Evolutionary conservation across 2,888 invertebrate genomes (phyloP).

Genomic region (Melanargia galathea): DNA sequence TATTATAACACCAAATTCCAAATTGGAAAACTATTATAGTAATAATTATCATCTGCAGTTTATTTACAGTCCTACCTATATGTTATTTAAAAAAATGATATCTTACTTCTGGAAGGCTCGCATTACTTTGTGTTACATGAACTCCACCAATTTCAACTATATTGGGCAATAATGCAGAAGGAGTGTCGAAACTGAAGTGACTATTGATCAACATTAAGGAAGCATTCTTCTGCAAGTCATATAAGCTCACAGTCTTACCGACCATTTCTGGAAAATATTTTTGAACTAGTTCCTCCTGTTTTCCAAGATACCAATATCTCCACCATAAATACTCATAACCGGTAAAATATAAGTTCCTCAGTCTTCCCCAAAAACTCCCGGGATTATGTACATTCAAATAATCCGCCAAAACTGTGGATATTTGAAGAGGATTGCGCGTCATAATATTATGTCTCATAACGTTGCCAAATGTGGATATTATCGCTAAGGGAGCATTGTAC

Average conservation of each 20-base stretch:
- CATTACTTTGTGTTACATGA: slow-evolving; percentile 64
- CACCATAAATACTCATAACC: slow-evolving; percentile 65
- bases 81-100: too few relatives aligned
- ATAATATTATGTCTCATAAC: slow-evolving; percentile 68
- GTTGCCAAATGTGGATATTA: slow-evolving; percentile 68
- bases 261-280: slow-evolving; percentile 62
- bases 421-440: slow-evolving; percentile 64
- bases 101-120: slow-evolving; percentile 54
- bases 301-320: slow-evolving; percentile 62
- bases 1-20: too few relatives aligned
- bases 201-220: slow-evolving; percentile 72
- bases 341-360: slow-evolving; percentile 73
- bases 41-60: too few relatives aligned
- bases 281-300: slow-evolving; percentile 61
- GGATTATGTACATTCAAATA: slow-evolving; percentile 66
- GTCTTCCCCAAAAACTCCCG: slow-evolving; percentile 76
- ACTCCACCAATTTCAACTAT: slow-evolving; percentile 81
- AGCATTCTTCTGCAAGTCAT: slow-evolving; percentile 63
- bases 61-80: too few relatives aligned
- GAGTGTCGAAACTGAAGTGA: slow-evolving; percentile 72
- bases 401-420: slow-evolving; percentile 62
- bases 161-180: slow-evolving; percentile 77
- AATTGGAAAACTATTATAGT: too few relatives aligned
- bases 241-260: slow-evolving; percentile 60
- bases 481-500: slow-evolving; percentile 64